Evolutionary conservation across 2,888 invertebrate genomes (phyloP), one percentile per base, ranked within the genome.

Genomic region (Apocheima hispidaria): DNA sequence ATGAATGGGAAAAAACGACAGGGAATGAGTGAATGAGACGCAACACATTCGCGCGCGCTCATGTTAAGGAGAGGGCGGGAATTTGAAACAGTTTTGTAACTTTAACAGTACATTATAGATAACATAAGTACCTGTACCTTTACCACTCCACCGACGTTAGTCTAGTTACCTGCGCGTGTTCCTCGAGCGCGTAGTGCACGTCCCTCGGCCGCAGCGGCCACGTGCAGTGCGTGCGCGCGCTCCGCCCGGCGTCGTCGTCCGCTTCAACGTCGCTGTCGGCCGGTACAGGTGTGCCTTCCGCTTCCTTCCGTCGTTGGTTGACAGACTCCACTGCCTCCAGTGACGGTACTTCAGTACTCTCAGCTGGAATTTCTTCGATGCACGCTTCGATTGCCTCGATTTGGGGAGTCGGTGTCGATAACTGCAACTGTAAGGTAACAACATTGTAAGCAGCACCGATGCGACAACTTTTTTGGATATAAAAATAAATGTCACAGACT

Each of bases 221-320:
- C 66, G 93, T 87, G 80, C 88, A 89, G 78, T 93, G 92, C 65
- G 93, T 93, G 58, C 93, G 84, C 60, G 93, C 93, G 83, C 81
- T 86, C 40, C 71, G 69, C 64, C 75, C 82, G 28, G 20, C 66
- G 21, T 21, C 44, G 4, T 5, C 18, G 0, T 10, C 44, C 10
- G 14, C 43, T 20, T 21, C 43, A 2, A 26, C 7, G 2, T n/a
- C 40, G 9, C 61, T 10, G 38, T 60, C n/a, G 26, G 28, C 28
- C 9, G 18, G 36, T 2, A 38, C 35, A 23, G n/a, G 12, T 20
- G 41, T 2, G 4, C 2, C 43, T 9, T 23, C 26, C 26, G 26
- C 14, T 4, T n/a, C n/a, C n/a, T n/a, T n/a, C n/a, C n/a, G n/a
- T n/a, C n/a, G n/a, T n/a, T n/a, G n/a, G n/a, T 14, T 21, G 2